Conservation (phyloP, 2,888 invertebrate genomes). For the Epistrophella euchroma region DNA sequence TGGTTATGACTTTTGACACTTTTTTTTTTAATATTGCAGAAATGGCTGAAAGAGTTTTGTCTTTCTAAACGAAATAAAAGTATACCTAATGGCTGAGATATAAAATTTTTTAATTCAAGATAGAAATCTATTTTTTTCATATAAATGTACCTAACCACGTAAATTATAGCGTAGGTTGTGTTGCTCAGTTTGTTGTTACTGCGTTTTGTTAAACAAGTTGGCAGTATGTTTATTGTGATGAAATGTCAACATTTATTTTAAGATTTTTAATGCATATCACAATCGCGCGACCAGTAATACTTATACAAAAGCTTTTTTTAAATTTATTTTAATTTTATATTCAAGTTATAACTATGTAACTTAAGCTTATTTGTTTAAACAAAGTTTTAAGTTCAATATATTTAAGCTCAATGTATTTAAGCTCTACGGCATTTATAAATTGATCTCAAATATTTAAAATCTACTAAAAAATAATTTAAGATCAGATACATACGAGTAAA, state of each 20-base stretch:
- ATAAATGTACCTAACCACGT: not conserved
- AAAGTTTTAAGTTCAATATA: too few species aligned
- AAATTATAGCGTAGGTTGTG: not conserved
- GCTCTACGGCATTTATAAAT: too few species aligned
- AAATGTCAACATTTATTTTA: not conserved
- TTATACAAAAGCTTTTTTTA: too few species aligned
- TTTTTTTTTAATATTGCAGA: not conserved
- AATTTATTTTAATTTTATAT: too few species aligned
- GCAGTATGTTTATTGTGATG: not conserved
- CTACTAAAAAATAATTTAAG: too few species aligned
- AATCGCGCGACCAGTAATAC: too few species aligned
- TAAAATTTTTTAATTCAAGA: not conserved
- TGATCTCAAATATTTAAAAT: too few species aligned
- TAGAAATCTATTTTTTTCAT: not conserved
- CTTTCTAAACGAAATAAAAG: not conserved
- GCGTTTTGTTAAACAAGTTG: not conserved
- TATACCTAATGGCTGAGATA: not conserved
- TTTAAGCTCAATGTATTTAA: too few species aligned
- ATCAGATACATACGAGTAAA: too few species aligned
- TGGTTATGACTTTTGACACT: slow-evolving; percentile 26
- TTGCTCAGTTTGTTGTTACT: not conserved
- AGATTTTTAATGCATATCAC: not conserved
- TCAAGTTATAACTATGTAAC: too few species aligned
- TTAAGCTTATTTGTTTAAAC: too few species aligned
- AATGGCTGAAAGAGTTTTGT: slow-evolving; percentile 10